Evolutionary conservation across 2,888 invertebrate species (phyloP), one percentile per base, ranked within the genome.

Genomic region (Sturmia bella): DNA sequence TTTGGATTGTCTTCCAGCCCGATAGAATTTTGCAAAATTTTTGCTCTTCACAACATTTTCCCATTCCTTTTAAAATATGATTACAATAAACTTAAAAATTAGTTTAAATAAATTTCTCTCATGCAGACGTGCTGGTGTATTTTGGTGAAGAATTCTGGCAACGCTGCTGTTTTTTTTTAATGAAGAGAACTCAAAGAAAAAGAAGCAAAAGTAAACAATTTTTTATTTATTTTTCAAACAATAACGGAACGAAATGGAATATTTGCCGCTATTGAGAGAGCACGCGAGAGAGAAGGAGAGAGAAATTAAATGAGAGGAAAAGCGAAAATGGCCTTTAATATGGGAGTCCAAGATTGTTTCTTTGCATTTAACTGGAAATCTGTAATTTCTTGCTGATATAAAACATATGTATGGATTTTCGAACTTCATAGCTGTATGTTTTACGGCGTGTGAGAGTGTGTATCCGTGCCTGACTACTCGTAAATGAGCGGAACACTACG

Each of bases 121-220:
- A n/a, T 27, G 27, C 27, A 27, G 27, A 6, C 27, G 3, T 27
- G 27, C 27, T 27, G 27, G 6, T 27, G 27, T 27, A 4, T 27
- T 3, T 27, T 4, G 6, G 6, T 27, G 6, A 27, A 27, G 6
- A 4, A 6, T 27, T 27, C 27, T 17, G 59, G 41, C 59, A 59
- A 41, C 59, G 5, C 2, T 21, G n/a, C 7, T 15, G 21, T 59
- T 37, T 43, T 59, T 72, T 24, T 27, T 39, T 50, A n/a, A 9
- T 2, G 43, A 45, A 66, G 48, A 57, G 66, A 50, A 39, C 1
- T 13, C n/a, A 66, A 37, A 45, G 56, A 63, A 73, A 37, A 32
- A 39, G n/a, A 64, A 85, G 4, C 13, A 72, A 69, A 75, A 69
- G 63, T 74, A 80, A 80, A 79, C 73, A 79, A 73, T 68, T 54